Evolutionary conservation across 2,888 invertebrate genomes (phyloP).

Genomic region (Chesias legatella): DNA sequence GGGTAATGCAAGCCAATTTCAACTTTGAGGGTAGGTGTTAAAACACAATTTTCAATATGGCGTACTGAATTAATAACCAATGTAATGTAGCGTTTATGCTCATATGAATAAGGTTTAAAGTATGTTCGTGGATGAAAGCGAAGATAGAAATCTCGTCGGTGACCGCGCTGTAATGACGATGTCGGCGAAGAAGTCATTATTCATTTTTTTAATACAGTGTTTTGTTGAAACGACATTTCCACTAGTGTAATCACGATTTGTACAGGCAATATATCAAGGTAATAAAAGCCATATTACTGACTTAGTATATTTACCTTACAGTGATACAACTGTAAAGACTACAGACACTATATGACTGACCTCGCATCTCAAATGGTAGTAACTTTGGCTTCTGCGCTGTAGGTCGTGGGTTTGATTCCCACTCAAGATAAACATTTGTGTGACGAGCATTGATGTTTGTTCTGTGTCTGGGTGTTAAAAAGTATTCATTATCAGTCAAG

Average conservation of each 20-base stretch:
- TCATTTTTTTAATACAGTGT: conserved; percentile 79
- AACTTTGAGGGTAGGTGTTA: conserved; percentile 37
- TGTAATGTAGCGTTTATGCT: conserved; percentile 30
- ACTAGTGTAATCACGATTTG: conserved; percentile 76
- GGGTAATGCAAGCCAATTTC: conserved; percentile 31
- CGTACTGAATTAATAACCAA: conserved; percentile 5
- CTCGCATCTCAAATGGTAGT: no score
- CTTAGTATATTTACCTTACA: conserved; percentile 12
- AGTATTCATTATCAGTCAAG: no score
- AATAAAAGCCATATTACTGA: conserved; percentile 67
- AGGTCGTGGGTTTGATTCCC: no score
- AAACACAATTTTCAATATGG: conserved; percentile 43
- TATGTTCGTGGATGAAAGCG: conserved; percentile 26
- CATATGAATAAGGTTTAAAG: conserved; percentile 35
- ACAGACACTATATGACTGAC: no score
- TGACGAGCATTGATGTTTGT: no score
- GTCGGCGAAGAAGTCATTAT: conserved; percentile 77
- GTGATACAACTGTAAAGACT: not conserved
- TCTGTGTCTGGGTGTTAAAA: no score
- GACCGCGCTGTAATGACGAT: conserved; percentile 73
- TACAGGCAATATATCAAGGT: conserved; percentile 73
- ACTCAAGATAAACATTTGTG: no score
- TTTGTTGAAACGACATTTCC: conserved; percentile 79
- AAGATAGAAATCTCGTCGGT: conserved; percentile 72
- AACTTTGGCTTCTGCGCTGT: no score